Base-by-base conservation (phyloP, 2,113 vertebrate genomes). In the Orycteropus afer region DNA sequence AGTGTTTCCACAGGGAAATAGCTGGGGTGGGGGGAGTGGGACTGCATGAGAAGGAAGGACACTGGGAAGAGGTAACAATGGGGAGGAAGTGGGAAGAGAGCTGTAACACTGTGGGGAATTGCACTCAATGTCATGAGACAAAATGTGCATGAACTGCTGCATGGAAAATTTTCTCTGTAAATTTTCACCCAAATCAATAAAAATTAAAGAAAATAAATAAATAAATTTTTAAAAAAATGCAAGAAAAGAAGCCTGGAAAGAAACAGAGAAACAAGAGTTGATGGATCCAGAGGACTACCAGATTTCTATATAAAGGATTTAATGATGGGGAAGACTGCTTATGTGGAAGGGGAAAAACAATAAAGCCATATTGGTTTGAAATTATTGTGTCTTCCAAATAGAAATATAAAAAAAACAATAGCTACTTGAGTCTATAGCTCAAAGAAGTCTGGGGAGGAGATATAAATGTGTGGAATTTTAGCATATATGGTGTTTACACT, bases 261-360 rank as follows among this genome's bases (percentile, higher is more conserved):
- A 63, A 63, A 84, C 69, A 81, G 17, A 73, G 63, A 71, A 95
- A 40, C 29, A 65, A 42, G 18, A 83, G 5, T 20, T 42, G 34
- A 5, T 6, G 7, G 1, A 74, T 47, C 3, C 47, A 74, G 49
- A 86, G 86, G 32, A 55, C 20, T 12, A 71, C 61, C 25, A 42
- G 29, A 69, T 86, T 92, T 89, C n/a, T 92, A 83, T 55, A 86
- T 49, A 37, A 47, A 97, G 61, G 32, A 59, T 55, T n/a, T 29
- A 59, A 13, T 86, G 59, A 71, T 49, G 1, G 29, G 15, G 32
- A 81, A 82, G 40, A 82, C 4, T 45, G 2, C 45, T 57, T 74
- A 25, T 5, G 42, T 57, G n/a, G 7, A 5, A 1, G 29, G 6
- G 4, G 1, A 17, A n/a, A n/a, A n/a, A n/a, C n/a, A n/a, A n/a